Percentiles rank a stretch among this genome's conserved stretches.
These are phyloP conservation scores for Drosophila macrospina DNA, from an alignment of 2,888 invertebrate species.

Conservation along the genomic window DNA sequence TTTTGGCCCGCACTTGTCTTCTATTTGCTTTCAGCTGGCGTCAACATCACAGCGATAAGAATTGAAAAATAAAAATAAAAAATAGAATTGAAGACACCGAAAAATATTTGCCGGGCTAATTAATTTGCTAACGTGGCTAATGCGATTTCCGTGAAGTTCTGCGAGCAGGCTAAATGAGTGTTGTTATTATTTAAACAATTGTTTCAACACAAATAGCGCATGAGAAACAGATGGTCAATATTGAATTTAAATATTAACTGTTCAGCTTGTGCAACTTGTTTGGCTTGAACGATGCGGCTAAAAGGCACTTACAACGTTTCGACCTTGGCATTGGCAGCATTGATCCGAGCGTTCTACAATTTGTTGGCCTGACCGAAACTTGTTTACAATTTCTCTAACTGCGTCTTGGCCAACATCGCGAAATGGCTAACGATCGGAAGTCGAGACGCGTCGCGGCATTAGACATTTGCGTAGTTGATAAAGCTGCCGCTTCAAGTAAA, in stretches of 20 bases:
- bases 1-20: background rate
- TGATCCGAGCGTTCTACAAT: constrained; percentile 6
- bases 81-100: too few species aligned
- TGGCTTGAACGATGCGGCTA: constrained; percentile 30
- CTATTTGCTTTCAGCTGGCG: constrained; percentile 10
- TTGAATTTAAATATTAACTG: constrained; percentile 48
- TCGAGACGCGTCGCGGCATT: constrained; percentile 19
- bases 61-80: background rate
- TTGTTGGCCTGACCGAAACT: constrained; percentile 39
- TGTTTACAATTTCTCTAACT: constrained; percentile 60
- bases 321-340: constrained; percentile 37
- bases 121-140: constrained; percentile 9
- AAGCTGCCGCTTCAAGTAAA: constrained; percentile 12
- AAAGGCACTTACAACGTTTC: constrained; percentile 22
- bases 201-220: constrained; percentile 47
- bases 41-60: constrained; percentile 20
- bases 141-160: constrained; percentile 16
- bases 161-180: constrained; percentile 16
- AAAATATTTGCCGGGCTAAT: constrained; percentile 24
- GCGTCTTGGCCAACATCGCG: constrained; percentile 30
- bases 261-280: constrained; percentile 29
- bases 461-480: constrained; percentile 19
- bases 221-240: constrained; percentile 40
- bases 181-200: constrained; percentile 57
- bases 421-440: constrained; percentile 32